Conservation (phyloP, 30 jellyfish, hydroid and myxozoan genomes). For the Chrysaora quinquecirrha region DNA sequence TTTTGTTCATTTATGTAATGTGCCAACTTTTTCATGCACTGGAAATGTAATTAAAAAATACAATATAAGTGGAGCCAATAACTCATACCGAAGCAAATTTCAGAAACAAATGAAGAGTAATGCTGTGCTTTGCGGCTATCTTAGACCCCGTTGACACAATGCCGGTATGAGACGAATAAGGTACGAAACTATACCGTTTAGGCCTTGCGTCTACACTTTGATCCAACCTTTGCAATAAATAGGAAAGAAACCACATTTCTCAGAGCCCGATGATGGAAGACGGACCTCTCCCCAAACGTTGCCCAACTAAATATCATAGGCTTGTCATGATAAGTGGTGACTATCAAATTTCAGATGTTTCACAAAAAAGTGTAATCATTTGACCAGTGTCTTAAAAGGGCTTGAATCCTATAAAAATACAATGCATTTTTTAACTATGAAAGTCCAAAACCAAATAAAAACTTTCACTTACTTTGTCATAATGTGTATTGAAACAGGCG, state of each 20-base stretch:
- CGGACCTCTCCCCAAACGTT: too few relatives aligned
- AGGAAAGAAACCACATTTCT: too few relatives aligned
- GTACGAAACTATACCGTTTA: too few relatives aligned
- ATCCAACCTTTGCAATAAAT: too few relatives aligned
- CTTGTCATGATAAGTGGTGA: too few relatives aligned
- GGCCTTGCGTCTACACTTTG: too few relatives aligned
- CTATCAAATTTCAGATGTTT: background rate
- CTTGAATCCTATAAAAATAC: background rate
- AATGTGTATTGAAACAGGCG: constrained; percentile 85
- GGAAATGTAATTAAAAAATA: background rate
- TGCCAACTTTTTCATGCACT: constrained; percentile 91
- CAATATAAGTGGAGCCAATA: background rate
- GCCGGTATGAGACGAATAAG: background rate
- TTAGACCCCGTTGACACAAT: too few relatives aligned
- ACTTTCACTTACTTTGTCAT: constrained; percentile 65
- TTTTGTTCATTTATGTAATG: constrained; percentile 85
- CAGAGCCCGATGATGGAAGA: too few relatives aligned
- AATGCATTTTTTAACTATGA: background rate
- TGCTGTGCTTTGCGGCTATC: too few relatives aligned
- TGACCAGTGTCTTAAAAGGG: background rate
- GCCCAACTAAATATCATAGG: too few relatives aligned
- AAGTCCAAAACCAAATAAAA: background rate
- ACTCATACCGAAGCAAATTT: too few relatives aligned
- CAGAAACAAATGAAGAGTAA: too few relatives aligned
- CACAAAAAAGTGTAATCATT: background rate